Base-by-base conservation (phyloP, 1,140 invertebrate species). In the Danaus plexippus region DNA sequence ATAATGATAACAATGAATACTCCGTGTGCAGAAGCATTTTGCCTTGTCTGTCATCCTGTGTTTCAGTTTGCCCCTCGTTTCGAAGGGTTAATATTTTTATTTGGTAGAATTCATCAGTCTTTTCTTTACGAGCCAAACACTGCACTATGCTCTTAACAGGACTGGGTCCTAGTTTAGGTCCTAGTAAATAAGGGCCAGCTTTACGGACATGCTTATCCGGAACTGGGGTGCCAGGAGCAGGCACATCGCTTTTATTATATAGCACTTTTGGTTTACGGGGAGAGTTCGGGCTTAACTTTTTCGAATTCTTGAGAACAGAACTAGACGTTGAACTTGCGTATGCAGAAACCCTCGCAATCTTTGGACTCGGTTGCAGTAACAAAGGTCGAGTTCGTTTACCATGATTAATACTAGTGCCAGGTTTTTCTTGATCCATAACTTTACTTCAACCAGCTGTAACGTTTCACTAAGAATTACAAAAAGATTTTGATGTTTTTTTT, bases 21-120 rank as follows among this genome's bases (percentile, higher is more conserved):
- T 96, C 94, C 1, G 93, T 94, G 68, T 95, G 93, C 8, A 95
- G 71, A 10, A 96, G 75, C 92, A 95, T 94, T 86, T 95, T 95
- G 5, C 94, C 94, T 82, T 95, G 94, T 43, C 87, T 83, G 68
- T 95, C 93, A 85, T 95, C 93, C 63, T 94, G 92, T 1, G 90
- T 91, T 80, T 94, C 93, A 54, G 90, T 85, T 51, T 90, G 87
- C 5, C 88, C 86, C 10, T 91, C 86, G 75, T 88, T 87, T 61
- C 80, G 87, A 52, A 90, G 70, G 11, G 88, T 88, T 57, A 90
- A 76, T 77, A 94, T 93, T 87, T 95, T 95, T 11, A 95, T 80
- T 60, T 92, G 92, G 77, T 92, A 94, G 75, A 92, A 95, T 45
- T 94, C 90, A 87, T 94, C 91, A 49, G 92, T 93, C 42, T 89